Evolutionary conservation across 2,797 vertebrate genomes (phyloP).

Genomic region (Huso huso): DNA sequence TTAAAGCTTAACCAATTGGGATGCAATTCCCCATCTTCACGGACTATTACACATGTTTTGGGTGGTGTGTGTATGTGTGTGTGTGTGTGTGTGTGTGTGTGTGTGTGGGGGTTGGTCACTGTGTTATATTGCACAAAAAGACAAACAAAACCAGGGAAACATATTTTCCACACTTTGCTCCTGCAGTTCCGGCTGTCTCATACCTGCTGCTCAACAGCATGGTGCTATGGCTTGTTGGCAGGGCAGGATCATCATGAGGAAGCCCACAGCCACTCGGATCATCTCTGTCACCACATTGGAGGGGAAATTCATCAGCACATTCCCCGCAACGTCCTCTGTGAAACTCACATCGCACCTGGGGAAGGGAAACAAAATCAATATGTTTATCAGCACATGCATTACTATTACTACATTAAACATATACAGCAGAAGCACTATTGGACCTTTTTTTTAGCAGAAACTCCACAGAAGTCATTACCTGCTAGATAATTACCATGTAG

Average conservation of each 20-base stretch:
- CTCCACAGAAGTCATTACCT: no score
- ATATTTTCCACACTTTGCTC: not conserved
- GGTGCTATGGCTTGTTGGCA: conserved; percentile 95
- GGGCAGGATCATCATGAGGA: conserved; percentile 97
- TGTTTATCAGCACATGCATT: no score
- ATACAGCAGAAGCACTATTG: no score
- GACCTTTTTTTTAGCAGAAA: no score
- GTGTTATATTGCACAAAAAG: conserved; percentile 21
- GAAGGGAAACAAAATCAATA: not conserved
- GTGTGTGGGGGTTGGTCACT: not conserved
- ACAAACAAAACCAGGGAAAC: conserved; percentile 11
- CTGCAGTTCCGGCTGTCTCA: not conserved
- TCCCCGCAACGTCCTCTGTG: conserved; percentile 84
- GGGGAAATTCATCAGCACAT: conserved; percentile 94
- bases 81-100: conserved; percentile 13
- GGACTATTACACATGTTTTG: conserved; percentile 12
- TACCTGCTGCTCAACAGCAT: conserved; percentile 96
- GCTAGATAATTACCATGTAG: no score
- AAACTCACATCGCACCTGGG: conserved; percentile 94
- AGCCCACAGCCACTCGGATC: conserved; percentile 87
- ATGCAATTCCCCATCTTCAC: not conserved
- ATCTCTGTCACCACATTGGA: conserved; percentile 93
- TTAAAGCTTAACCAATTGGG: not conserved
- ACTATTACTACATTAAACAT: no score
- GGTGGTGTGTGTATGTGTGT: conserved; percentile 7